These are phyloP conservation scores for Deroplatys truncata DNA, from an alignment of 2,888 invertebrate genomes.

Conservation along the genomic window DNA sequence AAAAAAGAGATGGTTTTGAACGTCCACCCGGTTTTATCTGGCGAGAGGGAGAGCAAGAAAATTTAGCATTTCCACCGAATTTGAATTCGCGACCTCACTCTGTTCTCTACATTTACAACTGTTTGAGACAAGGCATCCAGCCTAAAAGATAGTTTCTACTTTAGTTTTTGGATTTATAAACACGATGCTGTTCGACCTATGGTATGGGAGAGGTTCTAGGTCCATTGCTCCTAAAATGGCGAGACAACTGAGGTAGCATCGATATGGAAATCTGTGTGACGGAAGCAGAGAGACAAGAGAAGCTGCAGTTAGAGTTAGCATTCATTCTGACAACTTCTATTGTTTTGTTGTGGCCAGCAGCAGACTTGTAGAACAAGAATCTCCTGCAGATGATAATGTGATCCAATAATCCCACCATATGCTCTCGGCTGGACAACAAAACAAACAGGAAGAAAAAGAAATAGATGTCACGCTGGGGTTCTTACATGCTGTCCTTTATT, in stretches of 20 bases:
- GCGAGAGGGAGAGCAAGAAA: too few species aligned
- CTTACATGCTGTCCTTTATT: background rate
- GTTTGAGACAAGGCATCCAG: too few species aligned
- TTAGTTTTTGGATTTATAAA: too few species aligned
- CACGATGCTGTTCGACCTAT: background rate
- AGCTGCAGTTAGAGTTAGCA: background rate
- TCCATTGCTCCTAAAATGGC: background rate
- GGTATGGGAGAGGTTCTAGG: background rate
- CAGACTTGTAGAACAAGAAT: background rate
- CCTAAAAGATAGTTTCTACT: too few species aligned
- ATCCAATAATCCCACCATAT: background rate
- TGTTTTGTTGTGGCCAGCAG: background rate
- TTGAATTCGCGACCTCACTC: too few species aligned
- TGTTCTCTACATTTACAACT: too few species aligned
- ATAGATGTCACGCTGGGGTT: background rate
- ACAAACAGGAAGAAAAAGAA: background rate
- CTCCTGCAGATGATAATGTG: background rate
- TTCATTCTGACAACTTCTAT: background rate
- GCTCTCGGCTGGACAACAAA: background rate
- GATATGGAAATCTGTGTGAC: background rate
- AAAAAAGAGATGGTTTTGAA: too few species aligned
- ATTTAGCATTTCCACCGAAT: too few species aligned
- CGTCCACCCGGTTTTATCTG: too few species aligned
- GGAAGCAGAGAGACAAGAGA: background rate
- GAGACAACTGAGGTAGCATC: background rate